Percentiles rank a stretch among this genome's conserved stretches.
phyloP scores from a whole-genome alignment of 2,113 vertebrate species.

The Apistogramma diplotaenia region DNA sequence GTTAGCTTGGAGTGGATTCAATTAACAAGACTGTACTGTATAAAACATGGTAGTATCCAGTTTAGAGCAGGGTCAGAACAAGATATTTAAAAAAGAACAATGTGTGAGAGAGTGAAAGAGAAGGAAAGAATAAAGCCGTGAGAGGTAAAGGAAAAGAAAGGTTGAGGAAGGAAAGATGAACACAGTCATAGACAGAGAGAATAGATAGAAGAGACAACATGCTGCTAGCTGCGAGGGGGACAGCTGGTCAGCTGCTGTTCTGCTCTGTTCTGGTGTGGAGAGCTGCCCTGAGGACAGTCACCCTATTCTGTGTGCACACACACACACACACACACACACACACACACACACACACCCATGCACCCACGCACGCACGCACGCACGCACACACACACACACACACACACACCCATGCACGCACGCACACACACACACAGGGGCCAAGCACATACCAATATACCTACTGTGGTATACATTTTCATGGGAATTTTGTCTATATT shows the following conservation, averaged over 20 bases:
- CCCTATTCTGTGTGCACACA: conserved; percentile 9
- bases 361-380: background rate
- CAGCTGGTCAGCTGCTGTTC: conserved; percentile 68
- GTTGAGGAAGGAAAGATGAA: conserved; percentile 1
- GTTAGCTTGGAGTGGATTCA: background rate
- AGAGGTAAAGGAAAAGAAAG: background rate
- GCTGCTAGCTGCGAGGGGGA: conserved; percentile 62
- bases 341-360: background rate
- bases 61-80: background rate
- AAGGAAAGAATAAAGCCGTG: background rate
- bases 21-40: background rate
- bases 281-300: conserved; percentile 60
- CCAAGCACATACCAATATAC: background rate
- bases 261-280: conserved; percentile 62
- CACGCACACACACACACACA: background rate
- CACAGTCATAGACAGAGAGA: background rate
- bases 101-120: background rate
- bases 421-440: background rate
- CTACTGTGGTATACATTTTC: too few species aligned
- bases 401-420: background rate
- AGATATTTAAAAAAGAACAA: background rate
- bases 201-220: conserved; percentile 47
- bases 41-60: background rate
- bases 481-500: too few species aligned
- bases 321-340: background rate